Evolutionary conservation across 2,888 invertebrate species (phyloP).

Genomic region (Drosophila trichaetosa): DNA sequence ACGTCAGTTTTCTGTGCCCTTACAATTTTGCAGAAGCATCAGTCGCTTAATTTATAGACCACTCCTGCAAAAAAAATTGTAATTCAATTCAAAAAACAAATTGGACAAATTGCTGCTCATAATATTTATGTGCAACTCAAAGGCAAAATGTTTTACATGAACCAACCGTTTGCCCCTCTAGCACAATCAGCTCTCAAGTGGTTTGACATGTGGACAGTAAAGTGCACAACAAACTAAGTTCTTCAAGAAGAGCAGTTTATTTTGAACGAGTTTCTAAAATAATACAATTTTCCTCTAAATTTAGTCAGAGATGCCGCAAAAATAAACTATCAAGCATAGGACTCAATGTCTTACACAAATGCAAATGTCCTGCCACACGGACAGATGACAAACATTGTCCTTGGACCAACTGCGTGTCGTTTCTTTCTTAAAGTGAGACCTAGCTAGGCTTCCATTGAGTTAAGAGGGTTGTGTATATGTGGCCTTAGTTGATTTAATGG

Average conservation of each 20-base stretch:
- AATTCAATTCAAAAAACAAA: conserved; percentile 20
- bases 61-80: not conserved
- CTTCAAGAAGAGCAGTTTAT: conserved; percentile 49
- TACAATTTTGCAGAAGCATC: not conserved
- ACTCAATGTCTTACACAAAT: conserved; percentile 46
- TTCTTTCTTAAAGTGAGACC: conserved; percentile 38
- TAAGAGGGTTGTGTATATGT: conserved; percentile 1
- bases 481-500: conserved; percentile 48
- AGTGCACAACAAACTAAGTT: conserved; percentile 36
- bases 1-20: not conserved
- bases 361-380: conserved; percentile 67
- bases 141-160: conserved; percentile 42
- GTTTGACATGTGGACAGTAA: conserved; percentile 31
- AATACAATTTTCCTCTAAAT: conserved; percentile 80
- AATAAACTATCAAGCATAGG: conserved; percentile 20
- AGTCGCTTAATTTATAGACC: not conserved
- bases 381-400: conserved; percentile 42
- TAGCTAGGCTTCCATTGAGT: conserved; percentile 32
- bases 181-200: conserved; percentile 20
- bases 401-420: conserved; percentile 9
- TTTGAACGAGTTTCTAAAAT: conserved; percentile 63
- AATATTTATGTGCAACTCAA: conserved; percentile 21
- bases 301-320: conserved; percentile 59
- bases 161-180: not conserved
- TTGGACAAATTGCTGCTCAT: conserved; percentile 56